phyloP scores from a whole-genome alignment of 2,888 invertebrate genomes.

The Microplitis manilae region DNA sequence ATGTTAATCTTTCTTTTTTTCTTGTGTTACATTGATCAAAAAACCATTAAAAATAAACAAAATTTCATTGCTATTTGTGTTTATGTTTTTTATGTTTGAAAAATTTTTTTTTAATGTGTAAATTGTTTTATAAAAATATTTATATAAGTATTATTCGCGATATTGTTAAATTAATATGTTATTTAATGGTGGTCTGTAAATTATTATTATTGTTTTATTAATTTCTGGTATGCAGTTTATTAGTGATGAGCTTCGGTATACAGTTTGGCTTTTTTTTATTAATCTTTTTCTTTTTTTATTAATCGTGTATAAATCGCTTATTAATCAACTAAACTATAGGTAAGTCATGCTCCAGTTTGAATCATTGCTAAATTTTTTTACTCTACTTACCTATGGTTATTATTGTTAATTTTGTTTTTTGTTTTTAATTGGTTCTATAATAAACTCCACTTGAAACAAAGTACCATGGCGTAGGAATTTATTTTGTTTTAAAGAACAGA shows the following conservation, averaged over 20 bases:
- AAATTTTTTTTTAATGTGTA: neutral
- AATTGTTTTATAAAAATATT: too few relatives aligned
- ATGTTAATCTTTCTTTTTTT: constrained; percentile 33
- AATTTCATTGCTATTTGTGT: neutral
- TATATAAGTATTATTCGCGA: neutral
- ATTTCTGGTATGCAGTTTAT: constrained; percentile 34
- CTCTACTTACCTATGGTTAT: constrained; percentile 36
- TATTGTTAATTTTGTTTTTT: constrained; percentile 3
- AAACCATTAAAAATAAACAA: constrained; percentile 3
- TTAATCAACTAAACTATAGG: constrained; percentile 7
- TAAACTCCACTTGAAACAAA: constrained; percentile 34
- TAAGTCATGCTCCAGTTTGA: constrained; percentile 28
- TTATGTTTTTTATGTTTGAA: neutral
- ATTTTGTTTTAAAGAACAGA: constrained; percentile 18
- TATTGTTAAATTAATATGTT: constrained; percentile 1
- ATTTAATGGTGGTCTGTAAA: constrained; percentile 2
- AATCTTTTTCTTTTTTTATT: constrained; percentile 20
- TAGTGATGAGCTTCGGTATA: constrained; percentile 40
- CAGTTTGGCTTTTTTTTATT: constrained; percentile 42
- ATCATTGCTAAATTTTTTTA: constrained; percentile 25
- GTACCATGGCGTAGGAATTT: constrained; percentile 37
- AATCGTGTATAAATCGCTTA: constrained; percentile 11
- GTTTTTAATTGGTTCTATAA: constrained; percentile 11
- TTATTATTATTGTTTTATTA: neutral
- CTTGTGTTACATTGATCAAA: neutral